Base-by-base conservation (phyloP, 2,113 vertebrate species). In the Eonycteris spelaea region DNA sequence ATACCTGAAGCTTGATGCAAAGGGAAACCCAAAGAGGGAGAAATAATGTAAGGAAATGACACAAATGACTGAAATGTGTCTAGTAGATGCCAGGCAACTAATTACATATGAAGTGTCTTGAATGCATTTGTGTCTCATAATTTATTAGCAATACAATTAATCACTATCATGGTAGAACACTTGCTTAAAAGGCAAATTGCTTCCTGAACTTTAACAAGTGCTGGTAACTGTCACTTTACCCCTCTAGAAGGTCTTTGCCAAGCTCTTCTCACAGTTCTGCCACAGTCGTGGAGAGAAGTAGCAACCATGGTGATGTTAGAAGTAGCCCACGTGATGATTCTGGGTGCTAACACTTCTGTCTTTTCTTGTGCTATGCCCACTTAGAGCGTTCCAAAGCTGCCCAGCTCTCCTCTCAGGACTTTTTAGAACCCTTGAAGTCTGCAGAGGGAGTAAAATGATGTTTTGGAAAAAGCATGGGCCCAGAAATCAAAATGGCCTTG, bases 11-110 rank as follows among this genome's bases (percentile, higher is more conserved):
- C 51, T 33, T 94, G 93, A 84, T 57, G 92, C 59, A 65, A 91
- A 95, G 90, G 86, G 53, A 73, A 92, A 55, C 83, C 89, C 40
- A 68, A 45, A 86, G 61, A 16, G 67, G 40, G 33, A 83, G 89
- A 93, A 85, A 73, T 61, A 92, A 96, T n/a, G 40, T 82, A 92
- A 86, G 91, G 93, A 93, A 91, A 86, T 75, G 68, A 96, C 89
- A 91, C 67, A 94, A 96, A 61, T 84, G 93, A 43, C 45, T n/a
- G 26, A 91, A 48, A 68, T 48, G 33, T 30, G 28, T 78, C 67
- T 40, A 68, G 70, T 45, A 96, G 48, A 73, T 77, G 55, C 74
- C 87, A 71, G 4, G 18, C 51, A 65, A 33, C 71, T 96, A 78
- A 96, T 96, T 63, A 61, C 88, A 65, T 88, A 61, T 30, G 77